Evolutionary conservation across 1,140 invertebrate genomes (phyloP), one percentile per base, ranked within the genome.

Genomic region (Papilio dardanus): DNA sequence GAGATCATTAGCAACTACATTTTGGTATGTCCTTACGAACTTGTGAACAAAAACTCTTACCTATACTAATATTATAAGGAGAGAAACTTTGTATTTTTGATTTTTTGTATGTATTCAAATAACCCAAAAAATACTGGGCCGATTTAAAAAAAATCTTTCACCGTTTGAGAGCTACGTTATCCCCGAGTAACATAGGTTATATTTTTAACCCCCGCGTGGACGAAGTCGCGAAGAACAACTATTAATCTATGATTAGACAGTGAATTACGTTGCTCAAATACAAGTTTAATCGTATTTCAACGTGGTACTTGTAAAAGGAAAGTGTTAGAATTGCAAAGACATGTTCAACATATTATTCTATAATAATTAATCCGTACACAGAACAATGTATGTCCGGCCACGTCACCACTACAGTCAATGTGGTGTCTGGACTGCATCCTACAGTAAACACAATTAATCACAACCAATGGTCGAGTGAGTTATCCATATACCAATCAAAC

Each of bases 371-470:
- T 80, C 77, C 75, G 28, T 76, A 65, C 46, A 33, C 50, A 35
- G 75, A 76, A 87, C 85, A 86, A 87, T 87, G 79, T 75, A 81
- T 81, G 81, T 84, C 83, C 83, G 81, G 85, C 80, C 82, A 83
- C 86, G 86, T 86, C 86, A 83, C 78, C 74, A 30, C 69, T 50
- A 46, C 71, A 80, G 73, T 37, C 73, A 79, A 69, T 73, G 83
- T 75, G 50, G 42, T 76, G 83, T 85, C 82, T 86, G 81, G 81
- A 28, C 76, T 74, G 80, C 83, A 85, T 85, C 83, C 84, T 86
- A 66, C 42, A 79, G 50, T 76, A 78, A 80, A 79, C 76, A 80
- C 74, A 71, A 83, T 86, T 83, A 84, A 86, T 83, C 79, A 81
- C 76, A 19, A 40, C 71, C 42, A 73, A 62, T 21, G 46, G 54